Evolutionary conservation across 2,113 vertebrate species (phyloP).

Genomic region (Carassius carassius): DNA sequence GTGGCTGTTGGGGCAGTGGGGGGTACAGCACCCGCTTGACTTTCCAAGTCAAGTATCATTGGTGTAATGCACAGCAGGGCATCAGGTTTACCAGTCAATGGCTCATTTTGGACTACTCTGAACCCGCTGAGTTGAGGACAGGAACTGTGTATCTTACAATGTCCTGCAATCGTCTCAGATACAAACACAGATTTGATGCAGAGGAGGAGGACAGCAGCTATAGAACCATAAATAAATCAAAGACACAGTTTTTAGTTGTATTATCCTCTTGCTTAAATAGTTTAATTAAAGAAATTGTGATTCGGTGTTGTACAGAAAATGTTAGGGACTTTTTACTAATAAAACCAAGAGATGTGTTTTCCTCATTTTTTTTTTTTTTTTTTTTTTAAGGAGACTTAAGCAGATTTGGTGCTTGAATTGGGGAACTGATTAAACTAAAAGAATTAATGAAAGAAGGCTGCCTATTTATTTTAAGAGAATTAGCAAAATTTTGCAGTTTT

Average conservation of each 20-base stretch:
- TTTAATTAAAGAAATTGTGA: no score
- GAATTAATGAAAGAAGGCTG: no score
- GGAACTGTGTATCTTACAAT: not conserved
- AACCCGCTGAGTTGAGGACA: not conserved
- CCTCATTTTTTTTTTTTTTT: no score
- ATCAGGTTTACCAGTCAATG: constrained; percentile 11
- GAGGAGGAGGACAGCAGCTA: not conserved
- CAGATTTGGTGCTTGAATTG: no score
- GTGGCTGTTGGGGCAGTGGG: constrained; percentile 22
- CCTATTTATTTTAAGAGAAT: no score
- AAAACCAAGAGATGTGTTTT: no score
- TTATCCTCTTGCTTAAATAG: not conserved
- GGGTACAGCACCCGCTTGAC: constrained; percentile 32
- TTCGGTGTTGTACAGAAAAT: no score
- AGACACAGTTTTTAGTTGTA: not conserved
- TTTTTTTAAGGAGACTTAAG: no score
- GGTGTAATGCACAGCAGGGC: constrained; percentile 5
- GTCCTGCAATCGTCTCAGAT: not conserved
- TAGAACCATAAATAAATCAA: not conserved
- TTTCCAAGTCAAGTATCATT: constrained; percentile 30
- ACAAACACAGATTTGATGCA: not conserved
- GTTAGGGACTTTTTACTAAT: no score
- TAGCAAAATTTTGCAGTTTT: no score
- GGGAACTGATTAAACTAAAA: no score
- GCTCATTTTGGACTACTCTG: not conserved